A percentile compares a stretch with the other conserved stretches of the same genome.
Evolutionary conservation across 2,113 vertebrate species (phyloP).

Genomic region (Pachycephala philippinensis): DNA sequence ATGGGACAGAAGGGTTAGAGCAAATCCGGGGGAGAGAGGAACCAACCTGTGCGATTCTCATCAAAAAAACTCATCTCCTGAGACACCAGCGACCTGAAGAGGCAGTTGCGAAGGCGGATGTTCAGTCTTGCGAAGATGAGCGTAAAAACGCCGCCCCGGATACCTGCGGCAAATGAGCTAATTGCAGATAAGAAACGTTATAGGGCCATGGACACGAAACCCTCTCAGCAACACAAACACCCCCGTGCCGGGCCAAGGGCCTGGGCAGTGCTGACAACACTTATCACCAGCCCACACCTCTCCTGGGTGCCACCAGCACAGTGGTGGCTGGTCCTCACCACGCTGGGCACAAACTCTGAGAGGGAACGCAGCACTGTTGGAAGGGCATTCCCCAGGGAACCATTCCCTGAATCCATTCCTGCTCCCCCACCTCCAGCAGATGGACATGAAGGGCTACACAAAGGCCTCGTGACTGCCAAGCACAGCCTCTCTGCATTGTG

Average conservation of each 20-base stretch:
- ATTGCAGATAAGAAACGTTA: constrained; percentile 75
- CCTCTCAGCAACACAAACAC: constrained; percentile 14
- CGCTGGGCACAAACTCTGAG: accelerated
- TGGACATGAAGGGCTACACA: accelerated
- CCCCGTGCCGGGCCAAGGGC: not conserved
- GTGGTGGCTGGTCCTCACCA: not conserved
- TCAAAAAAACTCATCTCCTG: constrained; percentile 97
- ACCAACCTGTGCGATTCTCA: constrained; percentile 90
- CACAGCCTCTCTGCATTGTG: accelerated
- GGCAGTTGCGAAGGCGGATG: constrained; percentile 87
- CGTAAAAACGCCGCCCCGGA: constrained; percentile 91
- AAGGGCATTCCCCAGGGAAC: not conserved
- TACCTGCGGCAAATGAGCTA: constrained; percentile 89
- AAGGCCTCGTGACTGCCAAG: not conserved
- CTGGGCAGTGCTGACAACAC: not conserved
- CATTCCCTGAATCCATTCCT: not conserved
- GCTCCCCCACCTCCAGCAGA: not conserved
- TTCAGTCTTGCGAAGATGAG: constrained; percentile 89
- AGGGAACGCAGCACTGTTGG: accelerated
- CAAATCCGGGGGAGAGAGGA: not conserved
- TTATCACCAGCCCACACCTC: not conserved
- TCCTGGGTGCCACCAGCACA: not conserved
- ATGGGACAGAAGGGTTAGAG: not conserved
- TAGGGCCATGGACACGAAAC: constrained; percentile 46
- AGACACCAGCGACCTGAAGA: constrained; percentile 87